phyloP scores from a whole-genome alignment of 2,888 invertebrate species.

The Lepas anatifera region DNA sequence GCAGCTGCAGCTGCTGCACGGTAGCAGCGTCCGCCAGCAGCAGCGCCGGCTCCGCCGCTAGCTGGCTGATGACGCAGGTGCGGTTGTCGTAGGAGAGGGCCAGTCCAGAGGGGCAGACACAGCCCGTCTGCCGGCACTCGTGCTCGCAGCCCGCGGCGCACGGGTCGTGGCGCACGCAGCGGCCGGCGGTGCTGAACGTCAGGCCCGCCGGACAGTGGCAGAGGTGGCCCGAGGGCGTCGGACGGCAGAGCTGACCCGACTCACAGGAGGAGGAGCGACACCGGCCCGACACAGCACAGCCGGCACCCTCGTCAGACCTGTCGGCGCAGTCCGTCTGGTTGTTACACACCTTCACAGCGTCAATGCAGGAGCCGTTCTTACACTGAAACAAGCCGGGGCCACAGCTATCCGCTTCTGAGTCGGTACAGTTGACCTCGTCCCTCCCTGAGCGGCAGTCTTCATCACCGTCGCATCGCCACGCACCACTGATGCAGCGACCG shows the following conservation, averaged over 20 bases:
- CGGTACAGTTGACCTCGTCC: not conserved
- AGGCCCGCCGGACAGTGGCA: not conserved
- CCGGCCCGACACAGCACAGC: not conserved
- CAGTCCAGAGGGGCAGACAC: not conserved
- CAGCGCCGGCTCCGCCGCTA: not conserved
- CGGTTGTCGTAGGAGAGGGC: not conserved
- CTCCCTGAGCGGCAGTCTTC: slow-evolving; percentile 2
- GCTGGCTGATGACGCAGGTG: not conserved
- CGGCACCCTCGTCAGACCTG: slow-evolving; percentile 51
- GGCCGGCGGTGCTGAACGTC: not conserved
- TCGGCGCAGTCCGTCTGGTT: slow-evolving; percentile 51
- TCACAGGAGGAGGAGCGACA: not conserved
- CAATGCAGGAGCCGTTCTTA: slow-evolving; percentile 24
- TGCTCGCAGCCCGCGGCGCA: not conserved
- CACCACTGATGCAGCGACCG: not conserved
- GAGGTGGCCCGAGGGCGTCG: not conserved
- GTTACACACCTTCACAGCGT: slow-evolving; percentile 33
- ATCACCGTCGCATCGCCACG: slow-evolving; percentile 7
- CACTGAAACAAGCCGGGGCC: slow-evolving; percentile 16
- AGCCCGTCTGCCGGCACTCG: not conserved
- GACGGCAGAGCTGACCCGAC: not conserved
- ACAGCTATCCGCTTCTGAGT: not conserved
- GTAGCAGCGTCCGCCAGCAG: not conserved
- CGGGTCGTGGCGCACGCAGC: not conserved
- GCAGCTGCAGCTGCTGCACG: not conserved